These are phyloP conservation scores for Molorchus minor DNA, from an alignment of 2,888 invertebrate species.

Conservation along the genomic window DNA sequence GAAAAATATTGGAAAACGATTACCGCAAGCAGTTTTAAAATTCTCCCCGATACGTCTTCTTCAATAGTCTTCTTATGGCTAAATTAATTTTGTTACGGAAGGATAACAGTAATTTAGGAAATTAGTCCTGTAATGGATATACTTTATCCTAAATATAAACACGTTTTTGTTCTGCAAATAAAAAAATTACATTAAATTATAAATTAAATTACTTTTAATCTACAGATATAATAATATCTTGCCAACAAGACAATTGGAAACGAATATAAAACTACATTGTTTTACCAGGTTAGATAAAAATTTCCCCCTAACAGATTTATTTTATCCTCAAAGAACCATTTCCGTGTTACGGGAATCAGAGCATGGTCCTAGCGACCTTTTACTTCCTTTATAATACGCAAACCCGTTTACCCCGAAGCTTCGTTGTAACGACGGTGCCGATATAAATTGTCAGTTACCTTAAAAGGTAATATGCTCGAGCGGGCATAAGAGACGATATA, in stretches of 20 bases:
- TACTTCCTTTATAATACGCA: slow-evolving; percentile 22
- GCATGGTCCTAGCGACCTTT: slow-evolving; percentile 23
- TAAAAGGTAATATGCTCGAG: slow-evolving; percentile 21
- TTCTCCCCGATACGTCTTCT: slow-evolving; percentile 9
- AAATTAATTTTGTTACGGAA: no score
- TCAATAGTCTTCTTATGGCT: no score
- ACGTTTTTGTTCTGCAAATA: no score
- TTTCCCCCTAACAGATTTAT: slow-evolving; percentile 6
- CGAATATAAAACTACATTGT: no score
- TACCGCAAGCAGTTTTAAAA: slow-evolving; percentile 17
- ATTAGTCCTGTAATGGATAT: no score
- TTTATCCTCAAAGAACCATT: slow-evolving; percentile 22
- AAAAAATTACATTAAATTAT: no score
- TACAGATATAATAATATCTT: no score
- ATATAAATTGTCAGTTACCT: slow-evolving; percentile 31
- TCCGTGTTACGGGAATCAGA: slow-evolving; percentile 26
- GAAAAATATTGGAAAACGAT: slow-evolving; percentile 25
- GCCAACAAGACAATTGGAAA: no score
- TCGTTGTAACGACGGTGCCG: slow-evolving; percentile 24
- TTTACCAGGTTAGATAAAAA: no score
- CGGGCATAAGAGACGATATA: slow-evolving; percentile 30
- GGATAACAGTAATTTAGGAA: no score
- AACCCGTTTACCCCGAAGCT: slow-evolving; percentile 23
- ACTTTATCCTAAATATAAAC: no score
- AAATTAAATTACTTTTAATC: no score